phyloP scores from a whole-genome alignment of 1,140 invertebrate species.

The Pollicipes pollicipes region DNA sequence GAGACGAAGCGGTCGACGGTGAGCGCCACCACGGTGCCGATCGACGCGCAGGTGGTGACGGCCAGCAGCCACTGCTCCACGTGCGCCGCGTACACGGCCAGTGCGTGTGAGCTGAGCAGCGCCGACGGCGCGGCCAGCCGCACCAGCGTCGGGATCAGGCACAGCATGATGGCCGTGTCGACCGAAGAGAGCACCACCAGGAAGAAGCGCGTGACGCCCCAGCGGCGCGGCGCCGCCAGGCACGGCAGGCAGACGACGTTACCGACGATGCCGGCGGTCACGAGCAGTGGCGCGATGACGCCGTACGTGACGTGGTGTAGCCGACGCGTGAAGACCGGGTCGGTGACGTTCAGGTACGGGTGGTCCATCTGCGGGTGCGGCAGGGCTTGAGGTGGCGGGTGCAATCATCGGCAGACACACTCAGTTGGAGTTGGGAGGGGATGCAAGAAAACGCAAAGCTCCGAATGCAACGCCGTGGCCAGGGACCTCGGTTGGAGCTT shows the following conservation, averaged over 20 bases:
- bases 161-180: neutral
- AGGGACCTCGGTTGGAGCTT: too few relatives aligned
- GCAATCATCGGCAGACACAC: too few relatives aligned
- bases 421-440: too few relatives aligned
- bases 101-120: neutral
- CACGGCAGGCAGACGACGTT: neutral
- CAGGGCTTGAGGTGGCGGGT: too few relatives aligned
- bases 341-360: neutral
- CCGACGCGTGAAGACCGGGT: neutral
- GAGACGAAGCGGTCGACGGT: neutral
- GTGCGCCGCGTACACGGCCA: neutral
- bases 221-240: neutral
- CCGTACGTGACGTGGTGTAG: neutral
- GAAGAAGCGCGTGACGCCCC: neutral
- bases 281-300: neutral
- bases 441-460: too few relatives aligned
- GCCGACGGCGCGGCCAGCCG: neutral
- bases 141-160: neutral
- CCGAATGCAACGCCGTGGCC: too few relatives aligned
- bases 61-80: neutral
- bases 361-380: neutral
- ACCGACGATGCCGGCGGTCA: neutral
- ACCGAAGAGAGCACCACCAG: neutral
- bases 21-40: neutral
- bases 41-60: neutral